Evolutionary conservation across 92 coral and sea anemone species (phyloP).

Genomic region (Epizoanthus rinbou): DNA sequence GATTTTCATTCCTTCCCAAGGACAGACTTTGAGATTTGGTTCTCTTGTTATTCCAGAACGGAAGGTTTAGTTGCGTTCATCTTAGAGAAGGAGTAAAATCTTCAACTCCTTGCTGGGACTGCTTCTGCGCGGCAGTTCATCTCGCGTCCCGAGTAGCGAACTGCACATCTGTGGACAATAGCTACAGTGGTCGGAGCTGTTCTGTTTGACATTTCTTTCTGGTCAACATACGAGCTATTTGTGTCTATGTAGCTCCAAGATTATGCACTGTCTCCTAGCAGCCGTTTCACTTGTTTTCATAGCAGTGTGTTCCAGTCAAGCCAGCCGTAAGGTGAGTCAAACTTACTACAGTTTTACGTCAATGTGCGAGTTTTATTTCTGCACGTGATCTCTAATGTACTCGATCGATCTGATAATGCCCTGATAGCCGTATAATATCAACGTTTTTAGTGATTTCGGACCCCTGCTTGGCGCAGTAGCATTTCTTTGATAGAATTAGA

Average conservation of each 20-base stretch:
- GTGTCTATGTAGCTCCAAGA: background rate
- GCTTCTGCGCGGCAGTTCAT: no score
- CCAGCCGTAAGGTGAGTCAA: constrained; percentile 19
- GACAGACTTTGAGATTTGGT: background rate
- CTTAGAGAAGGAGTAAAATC: background rate
- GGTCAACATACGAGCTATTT: constrained; percentile 7
- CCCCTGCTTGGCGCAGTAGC: constrained; percentile 1
- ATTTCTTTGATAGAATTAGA: no score
- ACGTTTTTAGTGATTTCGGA: background rate
- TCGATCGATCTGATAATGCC: background rate
- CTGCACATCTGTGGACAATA: background rate
- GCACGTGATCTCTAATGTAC: constrained; percentile 22
- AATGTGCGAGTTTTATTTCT: background rate
- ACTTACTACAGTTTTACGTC: background rate
- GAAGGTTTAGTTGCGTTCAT: background rate
- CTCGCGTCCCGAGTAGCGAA: background rate
- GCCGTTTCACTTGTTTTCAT: background rate
- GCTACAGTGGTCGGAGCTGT: background rate
- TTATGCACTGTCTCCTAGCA: background rate
- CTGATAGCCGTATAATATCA: background rate
- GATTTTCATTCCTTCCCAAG: background rate
- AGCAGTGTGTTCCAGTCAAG: background rate
- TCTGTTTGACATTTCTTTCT: background rate
- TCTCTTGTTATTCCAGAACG: background rate
- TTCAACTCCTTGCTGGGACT: no score